A percentile compares a stretch with the other conserved stretches of the same genome.
phyloP scores from a whole-genome alignment of 2,797 vertebrate species.

The Cyprinodon diabolis region DNA sequence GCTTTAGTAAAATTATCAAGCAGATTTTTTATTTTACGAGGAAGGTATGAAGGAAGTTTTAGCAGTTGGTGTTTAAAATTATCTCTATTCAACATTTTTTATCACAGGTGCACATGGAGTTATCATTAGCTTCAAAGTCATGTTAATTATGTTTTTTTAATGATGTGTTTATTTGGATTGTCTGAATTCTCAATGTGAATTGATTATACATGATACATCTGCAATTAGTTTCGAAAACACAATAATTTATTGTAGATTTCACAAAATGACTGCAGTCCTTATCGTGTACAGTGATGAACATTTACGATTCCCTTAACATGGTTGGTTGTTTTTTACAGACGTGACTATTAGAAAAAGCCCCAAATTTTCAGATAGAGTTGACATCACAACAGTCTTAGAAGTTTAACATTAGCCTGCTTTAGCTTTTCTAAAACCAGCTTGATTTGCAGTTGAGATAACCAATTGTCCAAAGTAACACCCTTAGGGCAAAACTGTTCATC shows the following conservation, averaged over 20 bases:
- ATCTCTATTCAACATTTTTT: not conserved
- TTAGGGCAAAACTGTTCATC: not conserved
- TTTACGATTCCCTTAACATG: too few species aligned
- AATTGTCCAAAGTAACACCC: not conserved
- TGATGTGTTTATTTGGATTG: not conserved
- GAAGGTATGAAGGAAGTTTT: conserved; percentile 15
- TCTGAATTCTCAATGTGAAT: not conserved
- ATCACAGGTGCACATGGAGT: not conserved
- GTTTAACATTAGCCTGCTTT: too few species aligned
- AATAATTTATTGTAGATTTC: too few species aligned
- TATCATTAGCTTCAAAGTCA: not conserved
- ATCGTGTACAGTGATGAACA: too few species aligned
- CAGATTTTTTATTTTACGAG: conserved; percentile 14
- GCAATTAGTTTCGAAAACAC: not conserved
- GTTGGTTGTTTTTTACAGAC: too few species aligned
- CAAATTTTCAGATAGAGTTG: too few species aligned
- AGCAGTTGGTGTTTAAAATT: conserved; percentile 17
- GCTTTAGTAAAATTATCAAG: conserved; percentile 8
- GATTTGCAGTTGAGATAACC: not conserved
- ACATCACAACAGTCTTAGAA: too few species aligned
- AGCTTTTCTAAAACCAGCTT: too few species aligned
- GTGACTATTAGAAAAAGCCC: too few species aligned
- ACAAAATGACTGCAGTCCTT: too few species aligned
- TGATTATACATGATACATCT: not conserved
- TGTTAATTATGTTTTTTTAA: not conserved